phyloP scores from a whole-genome alignment of 2,113 vertebrate genomes.

The Lampris megalopsis region DNA sequence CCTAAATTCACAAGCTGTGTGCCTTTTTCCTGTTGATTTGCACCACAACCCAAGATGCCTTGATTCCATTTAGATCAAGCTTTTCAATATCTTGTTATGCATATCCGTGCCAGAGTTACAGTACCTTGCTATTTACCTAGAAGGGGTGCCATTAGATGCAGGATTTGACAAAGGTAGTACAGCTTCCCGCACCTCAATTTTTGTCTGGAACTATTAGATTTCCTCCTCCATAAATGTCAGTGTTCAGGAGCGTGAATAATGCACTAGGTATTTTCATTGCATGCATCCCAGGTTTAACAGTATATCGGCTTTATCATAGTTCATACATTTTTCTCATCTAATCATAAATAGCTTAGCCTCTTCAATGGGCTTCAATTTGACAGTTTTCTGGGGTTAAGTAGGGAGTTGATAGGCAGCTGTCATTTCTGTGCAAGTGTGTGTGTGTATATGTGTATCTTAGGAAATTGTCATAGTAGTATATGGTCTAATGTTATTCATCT shows the following conservation, averaged over 20 bases:
- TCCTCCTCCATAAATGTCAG: conserved; percentile 19
- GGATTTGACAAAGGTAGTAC: conserved; percentile 40
- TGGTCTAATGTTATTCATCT: conserved; percentile 62
- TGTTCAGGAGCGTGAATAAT: conserved; percentile 49
- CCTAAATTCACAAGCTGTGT: conserved; percentile 71
- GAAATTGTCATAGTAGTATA: conserved; percentile 44
- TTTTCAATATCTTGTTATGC: conserved; percentile 50
- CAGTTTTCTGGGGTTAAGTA: conserved; percentile 35
- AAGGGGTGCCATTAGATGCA: conserved; percentile 44
- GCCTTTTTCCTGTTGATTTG: conserved; percentile 75
- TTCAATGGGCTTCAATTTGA: conserved; percentile 11
- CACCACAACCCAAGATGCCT: conserved; percentile 80
- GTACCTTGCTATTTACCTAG: conserved; percentile 27
- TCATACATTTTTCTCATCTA: conserved; percentile 31
- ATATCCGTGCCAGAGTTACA: conserved; percentile 43
- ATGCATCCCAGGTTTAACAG: conserved; percentile 44
- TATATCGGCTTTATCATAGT: conserved; percentile 23
- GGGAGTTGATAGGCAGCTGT: conserved; percentile 1
- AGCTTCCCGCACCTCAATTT: conserved; percentile 24
- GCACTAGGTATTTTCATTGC: conserved; percentile 62
- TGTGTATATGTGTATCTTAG: conserved; percentile 37
- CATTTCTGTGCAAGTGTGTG: conserved; percentile 22
- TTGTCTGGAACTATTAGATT: conserved; percentile 15
- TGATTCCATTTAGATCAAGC: conserved; percentile 48
- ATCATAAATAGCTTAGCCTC: conserved; percentile 23